phyloP scores from a whole-genome alignment of 2,797 vertebrate genomes.

The Oophaga sylvatica region DNA sequence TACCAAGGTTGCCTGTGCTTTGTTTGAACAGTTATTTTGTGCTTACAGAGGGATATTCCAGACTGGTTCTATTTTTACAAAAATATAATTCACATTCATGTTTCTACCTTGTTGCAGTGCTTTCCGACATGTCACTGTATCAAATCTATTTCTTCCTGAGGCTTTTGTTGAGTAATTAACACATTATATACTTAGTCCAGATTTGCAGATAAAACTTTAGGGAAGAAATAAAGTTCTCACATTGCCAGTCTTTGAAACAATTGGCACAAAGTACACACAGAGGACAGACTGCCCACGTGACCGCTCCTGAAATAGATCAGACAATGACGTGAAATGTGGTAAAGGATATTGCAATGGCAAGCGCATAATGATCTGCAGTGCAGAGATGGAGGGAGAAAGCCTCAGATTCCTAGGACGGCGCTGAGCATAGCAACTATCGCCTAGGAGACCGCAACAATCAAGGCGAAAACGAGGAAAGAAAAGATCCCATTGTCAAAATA shows the following conservation, averaged over 20 bases:
- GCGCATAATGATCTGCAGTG: slow-evolving; percentile 64
- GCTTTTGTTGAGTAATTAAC: not conserved
- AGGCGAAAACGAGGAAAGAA: slow-evolving; percentile 55
- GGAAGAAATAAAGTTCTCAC: not conserved
- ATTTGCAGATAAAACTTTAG: not conserved
- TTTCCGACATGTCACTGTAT: not conserved
- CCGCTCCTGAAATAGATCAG: slow-evolving; percentile 51
- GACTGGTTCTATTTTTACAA: too few species aligned
- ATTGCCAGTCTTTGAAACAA: slow-evolving; percentile 3
- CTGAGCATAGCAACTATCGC: slow-evolving; percentile 75
- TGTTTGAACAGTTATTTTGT: too few species aligned
- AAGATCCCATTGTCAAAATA: not conserved
- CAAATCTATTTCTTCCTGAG: not conserved
- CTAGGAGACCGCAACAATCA: slow-evolving; percentile 73
- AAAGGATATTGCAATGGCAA: slow-evolving; percentile 21
- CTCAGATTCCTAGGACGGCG: slow-evolving; percentile 70
- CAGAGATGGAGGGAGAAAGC: slow-evolving; percentile 63
- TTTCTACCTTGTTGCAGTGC: too few species aligned
- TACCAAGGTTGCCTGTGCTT: too few species aligned
- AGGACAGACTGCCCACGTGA: slow-evolving; percentile 44
- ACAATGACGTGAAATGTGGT: slow-evolving; percentile 52
- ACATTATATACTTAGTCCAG: not conserved
- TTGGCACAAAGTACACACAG: slow-evolving; percentile 38
- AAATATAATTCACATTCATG: too few species aligned
- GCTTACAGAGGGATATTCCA: too few species aligned